Evolutionary conservation across 2,113 vertebrate genomes (phyloP).

Genomic region (Protomyctophum bolini): DNA sequence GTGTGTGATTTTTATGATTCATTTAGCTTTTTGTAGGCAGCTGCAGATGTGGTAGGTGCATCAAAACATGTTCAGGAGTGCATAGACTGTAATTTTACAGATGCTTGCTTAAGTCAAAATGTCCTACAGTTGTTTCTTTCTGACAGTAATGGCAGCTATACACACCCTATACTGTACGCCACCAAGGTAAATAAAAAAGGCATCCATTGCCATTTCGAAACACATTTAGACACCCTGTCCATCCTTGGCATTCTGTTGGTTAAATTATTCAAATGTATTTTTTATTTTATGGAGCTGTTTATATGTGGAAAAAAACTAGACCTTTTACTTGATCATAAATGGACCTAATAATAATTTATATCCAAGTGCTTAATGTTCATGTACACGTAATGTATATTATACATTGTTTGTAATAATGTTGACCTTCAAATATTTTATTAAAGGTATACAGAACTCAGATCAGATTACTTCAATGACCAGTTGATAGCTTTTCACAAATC

Average conservation of each 20-base stretch:
- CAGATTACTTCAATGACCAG: too few relatives aligned
- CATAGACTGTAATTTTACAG: neutral
- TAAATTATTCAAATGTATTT: neutral
- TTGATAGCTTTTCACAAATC: too few relatives aligned
- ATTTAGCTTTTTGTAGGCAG: slow-evolving; percentile 22
- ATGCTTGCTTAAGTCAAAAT: neutral
- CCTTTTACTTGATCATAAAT: neutral
- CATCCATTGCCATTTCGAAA: neutral
- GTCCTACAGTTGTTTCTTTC: neutral
- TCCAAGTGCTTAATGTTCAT: too few relatives aligned
- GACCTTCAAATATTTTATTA: too few relatives aligned
- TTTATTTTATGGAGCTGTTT: neutral
- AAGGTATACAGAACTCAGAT: too few relatives aligned
- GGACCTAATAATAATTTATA: neutral
- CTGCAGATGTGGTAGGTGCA: neutral
- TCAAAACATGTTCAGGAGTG: neutral
- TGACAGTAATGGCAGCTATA: neutral
- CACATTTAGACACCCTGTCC: neutral
- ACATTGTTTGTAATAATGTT: too few relatives aligned
- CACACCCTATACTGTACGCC: neutral
- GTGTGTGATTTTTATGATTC: neutral
- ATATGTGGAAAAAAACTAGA: neutral
- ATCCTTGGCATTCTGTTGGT: slow-evolving; percentile 4
- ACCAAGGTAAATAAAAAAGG: neutral
- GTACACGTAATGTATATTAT: too few relatives aligned